A percentile compares a stretch with the other conserved stretches of the same genome.
Evolutionary conservation across 2,113 vertebrate genomes (phyloP).

Genomic region (Anolis carolinensis): DNA sequence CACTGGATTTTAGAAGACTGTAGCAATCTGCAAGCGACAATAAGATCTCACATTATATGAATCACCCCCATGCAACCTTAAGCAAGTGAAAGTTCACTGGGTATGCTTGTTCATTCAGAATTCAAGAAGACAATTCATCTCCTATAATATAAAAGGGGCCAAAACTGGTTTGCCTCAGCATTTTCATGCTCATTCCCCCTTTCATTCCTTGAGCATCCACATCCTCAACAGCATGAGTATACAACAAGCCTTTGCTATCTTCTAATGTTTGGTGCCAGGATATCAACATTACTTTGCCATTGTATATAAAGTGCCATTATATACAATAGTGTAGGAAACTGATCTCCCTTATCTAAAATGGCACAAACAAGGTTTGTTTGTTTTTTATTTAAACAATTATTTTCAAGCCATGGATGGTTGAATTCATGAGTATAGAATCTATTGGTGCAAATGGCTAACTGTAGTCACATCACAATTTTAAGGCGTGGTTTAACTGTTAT

Average conservation of each 20-base stretch:
- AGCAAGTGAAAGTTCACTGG: constrained; percentile 47
- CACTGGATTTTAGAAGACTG: constrained; percentile 60
- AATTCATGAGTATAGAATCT: too few relatives aligned
- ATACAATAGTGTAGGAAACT: too few relatives aligned
- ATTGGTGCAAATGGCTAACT: too few relatives aligned
- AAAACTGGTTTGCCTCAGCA: background rate
- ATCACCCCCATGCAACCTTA: constrained; percentile 52
- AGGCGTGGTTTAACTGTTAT: background rate
- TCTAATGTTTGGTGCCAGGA: too few relatives aligned
- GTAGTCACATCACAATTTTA: background rate
- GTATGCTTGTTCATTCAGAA: constrained; percentile 48
- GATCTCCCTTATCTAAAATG: too few relatives aligned
- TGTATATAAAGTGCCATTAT: too few relatives aligned
- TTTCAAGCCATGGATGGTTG: too few relatives aligned
- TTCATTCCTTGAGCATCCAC: background rate
- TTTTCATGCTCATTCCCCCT: background rate
- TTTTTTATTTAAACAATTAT: too few relatives aligned
- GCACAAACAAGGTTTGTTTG: too few relatives aligned
- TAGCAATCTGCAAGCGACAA: constrained; percentile 55
- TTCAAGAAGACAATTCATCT: constrained; percentile 50
- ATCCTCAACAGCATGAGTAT: too few relatives aligned
- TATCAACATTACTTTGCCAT: too few relatives aligned
- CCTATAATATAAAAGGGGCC: constrained; percentile 50
- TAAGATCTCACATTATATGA: constrained; percentile 40
- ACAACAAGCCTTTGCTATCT: too few relatives aligned